Evolutionary conservation across 2,888 invertebrate genomes (phyloP).

Genomic region (Drosophila nigricruria): DNA sequence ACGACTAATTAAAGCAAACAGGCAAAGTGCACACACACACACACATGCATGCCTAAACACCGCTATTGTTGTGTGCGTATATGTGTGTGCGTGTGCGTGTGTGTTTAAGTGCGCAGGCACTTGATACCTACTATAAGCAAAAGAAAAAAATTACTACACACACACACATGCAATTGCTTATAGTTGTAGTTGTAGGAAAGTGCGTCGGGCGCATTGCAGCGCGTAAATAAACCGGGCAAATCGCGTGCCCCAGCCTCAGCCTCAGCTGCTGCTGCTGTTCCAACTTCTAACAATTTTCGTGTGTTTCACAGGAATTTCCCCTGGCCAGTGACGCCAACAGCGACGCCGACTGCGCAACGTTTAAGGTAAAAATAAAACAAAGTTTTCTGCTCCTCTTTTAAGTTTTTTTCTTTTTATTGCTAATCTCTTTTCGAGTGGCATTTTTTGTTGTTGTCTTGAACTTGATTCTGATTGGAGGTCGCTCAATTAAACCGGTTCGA

Average conservation of each 20-base stretch:
- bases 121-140: conserved; percentile 56
- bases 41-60: conserved; percentile 2
- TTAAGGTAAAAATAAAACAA: conserved; percentile 28
- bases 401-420: conserved; percentile 20
- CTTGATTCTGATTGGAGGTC: conserved; percentile 79
- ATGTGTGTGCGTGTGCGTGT: conserved; percentile 17
- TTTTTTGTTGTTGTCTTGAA: conserved; percentile 57
- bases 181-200: conserved; percentile 58
- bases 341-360: conserved; percentile 32
- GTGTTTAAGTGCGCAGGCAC: conserved; percentile 54
- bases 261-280: not conserved
- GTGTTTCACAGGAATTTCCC: conserved; percentile 53
- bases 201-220: conserved; percentile 62
- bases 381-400: conserved; percentile 1
- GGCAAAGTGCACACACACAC: conserved; percentile 17
- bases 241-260: conserved; percentile 6
- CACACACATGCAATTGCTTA: conserved; percentile 24
- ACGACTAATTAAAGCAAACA: conserved; percentile 30
- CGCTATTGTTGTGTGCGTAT: conserved; percentile 22
- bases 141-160: conserved; percentile 35
- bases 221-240: conserved; percentile 75
- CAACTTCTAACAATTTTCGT: conserved; percentile 38
- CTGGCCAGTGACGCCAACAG: conserved; percentile 28
- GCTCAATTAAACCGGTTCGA: conserved; percentile 78
- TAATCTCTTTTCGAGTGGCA: conserved; percentile 35